A percentile compares a stretch with the other conserved stretches of the same genome.
Evolutionary conservation across 2,888 invertebrate genomes (phyloP).

Genomic region (Catonia carolina): DNA sequence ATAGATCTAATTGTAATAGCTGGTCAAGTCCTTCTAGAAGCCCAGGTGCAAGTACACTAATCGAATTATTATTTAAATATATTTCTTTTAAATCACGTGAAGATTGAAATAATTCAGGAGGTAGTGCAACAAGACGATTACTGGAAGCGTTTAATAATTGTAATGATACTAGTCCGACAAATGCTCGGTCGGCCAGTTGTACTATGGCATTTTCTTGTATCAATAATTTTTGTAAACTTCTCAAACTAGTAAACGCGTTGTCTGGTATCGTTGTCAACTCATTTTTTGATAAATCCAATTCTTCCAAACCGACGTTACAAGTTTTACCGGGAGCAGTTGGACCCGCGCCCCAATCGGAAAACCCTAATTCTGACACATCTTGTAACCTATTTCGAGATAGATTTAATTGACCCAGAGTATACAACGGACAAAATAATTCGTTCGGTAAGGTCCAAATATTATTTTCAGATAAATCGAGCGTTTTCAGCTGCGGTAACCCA

Average conservation of each 20-base stretch:
- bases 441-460: slow-evolving; percentile 75
- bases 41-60: slow-evolving; percentile 74
- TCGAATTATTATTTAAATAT: slow-evolving; percentile 75
- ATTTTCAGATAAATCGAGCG: slow-evolving; percentile 74
- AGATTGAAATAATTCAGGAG: slow-evolving; percentile 73
- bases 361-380: slow-evolving; percentile 68
- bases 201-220: slow-evolving; percentile 78
- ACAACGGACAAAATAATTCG: slow-evolving; percentile 69
- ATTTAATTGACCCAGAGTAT: slow-evolving; percentile 74
- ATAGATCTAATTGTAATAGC: slow-evolving; percentile 74
- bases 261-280: slow-evolving; percentile 66
- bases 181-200: slow-evolving; percentile 69
- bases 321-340: slow-evolving; percentile 59
- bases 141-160: slow-evolving; percentile 79
- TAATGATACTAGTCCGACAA: slow-evolving; percentile 70
- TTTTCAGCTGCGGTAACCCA: slow-evolving; percentile 71
- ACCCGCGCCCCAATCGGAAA: slow-evolving; percentile 65
- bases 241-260: slow-evolving; percentile 64
- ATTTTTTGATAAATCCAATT: slow-evolving; percentile 72
- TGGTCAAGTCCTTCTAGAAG: slow-evolving; percentile 78
- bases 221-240: slow-evolving; percentile 70
- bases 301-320: slow-evolving; percentile 56
- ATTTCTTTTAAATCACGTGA: slow-evolving; percentile 76
- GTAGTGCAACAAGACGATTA: slow-evolving; percentile 74
- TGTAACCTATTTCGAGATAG: slow-evolving; percentile 77